phyloP scores from a whole-genome alignment of 1,140 invertebrate genomes.

The Archivesica marissinica region DNA sequence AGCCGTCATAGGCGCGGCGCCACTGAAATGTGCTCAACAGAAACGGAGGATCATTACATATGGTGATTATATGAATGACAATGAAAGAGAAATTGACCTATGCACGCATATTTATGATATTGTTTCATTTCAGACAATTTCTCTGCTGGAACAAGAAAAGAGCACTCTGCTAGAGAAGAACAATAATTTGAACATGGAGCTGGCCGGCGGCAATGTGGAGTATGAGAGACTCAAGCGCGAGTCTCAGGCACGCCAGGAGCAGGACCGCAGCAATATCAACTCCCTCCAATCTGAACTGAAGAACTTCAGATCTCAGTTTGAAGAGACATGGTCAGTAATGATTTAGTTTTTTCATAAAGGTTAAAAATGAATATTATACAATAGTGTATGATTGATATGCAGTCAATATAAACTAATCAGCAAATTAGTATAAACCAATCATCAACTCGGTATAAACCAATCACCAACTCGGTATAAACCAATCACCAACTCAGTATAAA shows the following conservation, averaged over 20 bases:
- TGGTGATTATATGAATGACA: slow-evolving; percentile 36
- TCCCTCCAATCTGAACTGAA: slow-evolving; percentile 81
- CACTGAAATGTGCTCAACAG: not conserved
- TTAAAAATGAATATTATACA: too few relatives aligned
- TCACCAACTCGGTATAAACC: too few relatives aligned
- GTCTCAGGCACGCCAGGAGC: slow-evolving; percentile 77
- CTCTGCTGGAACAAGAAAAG: slow-evolving; percentile 83
- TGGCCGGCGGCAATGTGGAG: slow-evolving; percentile 74
- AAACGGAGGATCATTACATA: slow-evolving; percentile 33
- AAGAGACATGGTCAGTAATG: slow-evolving; percentile 81
- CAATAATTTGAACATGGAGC: slow-evolving; percentile 76
- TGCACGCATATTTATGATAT: not conserved
- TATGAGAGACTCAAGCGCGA: slow-evolving; percentile 82
- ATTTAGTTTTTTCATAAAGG: too few relatives aligned
- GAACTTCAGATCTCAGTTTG: slow-evolving; percentile 82
- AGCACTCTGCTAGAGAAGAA: slow-evolving; percentile 81
- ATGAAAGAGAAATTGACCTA: not conserved
- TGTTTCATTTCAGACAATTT: slow-evolving; percentile 76
- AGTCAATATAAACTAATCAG: too few relatives aligned
- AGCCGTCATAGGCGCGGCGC: too few relatives aligned
- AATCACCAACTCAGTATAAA: too few relatives aligned
- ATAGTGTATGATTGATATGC: too few relatives aligned
- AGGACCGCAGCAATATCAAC: slow-evolving; percentile 80
- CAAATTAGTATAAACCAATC: too few relatives aligned
- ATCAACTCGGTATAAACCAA: too few relatives aligned